These are phyloP conservation scores for Mastomys natalensis DNA, from an alignment of 2,113 vertebrate species.

Conservation along the genomic window DNA sequence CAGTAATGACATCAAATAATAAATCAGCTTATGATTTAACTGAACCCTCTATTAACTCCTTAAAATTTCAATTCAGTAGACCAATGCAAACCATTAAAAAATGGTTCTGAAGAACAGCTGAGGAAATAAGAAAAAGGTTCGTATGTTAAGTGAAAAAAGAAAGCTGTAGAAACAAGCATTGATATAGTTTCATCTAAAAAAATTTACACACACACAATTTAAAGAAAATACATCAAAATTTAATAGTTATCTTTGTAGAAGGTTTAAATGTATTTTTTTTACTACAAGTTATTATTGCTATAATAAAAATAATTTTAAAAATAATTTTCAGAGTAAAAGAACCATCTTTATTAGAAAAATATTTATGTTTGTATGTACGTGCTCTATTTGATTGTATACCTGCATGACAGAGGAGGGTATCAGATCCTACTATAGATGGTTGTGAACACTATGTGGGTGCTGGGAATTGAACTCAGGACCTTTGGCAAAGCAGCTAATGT, in stretches of 20 bases:
- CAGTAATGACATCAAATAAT: background rate
- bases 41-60: constrained; percentile 33
- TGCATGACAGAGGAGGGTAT: no score
- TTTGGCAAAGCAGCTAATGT: no score
- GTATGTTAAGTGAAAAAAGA: background rate
- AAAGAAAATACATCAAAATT: constrained; percentile 55
- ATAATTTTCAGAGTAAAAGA: constrained; percentile 30
- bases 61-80: background rate
- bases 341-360: background rate
- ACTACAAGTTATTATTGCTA: constrained; percentile 10
- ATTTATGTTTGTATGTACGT: no score
- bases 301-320: constrained; percentile 45
- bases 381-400: no score
- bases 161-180: background rate
- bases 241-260: constrained; percentile 2
- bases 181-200: constrained; percentile 44
- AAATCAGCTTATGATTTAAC: constrained; percentile 32
- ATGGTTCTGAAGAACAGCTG: constrained; percentile 31
- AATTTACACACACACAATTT: background rate
- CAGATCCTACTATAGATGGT: no score
- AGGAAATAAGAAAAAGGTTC: constrained; percentile 29
- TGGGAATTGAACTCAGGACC: no score
- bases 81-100: constrained; percentile 42
- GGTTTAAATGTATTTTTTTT: constrained; percentile 18
- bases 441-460: no score